Base-by-base conservation (phyloP, 2,888 invertebrate genomes). In the Homarus gammarus region DNA sequence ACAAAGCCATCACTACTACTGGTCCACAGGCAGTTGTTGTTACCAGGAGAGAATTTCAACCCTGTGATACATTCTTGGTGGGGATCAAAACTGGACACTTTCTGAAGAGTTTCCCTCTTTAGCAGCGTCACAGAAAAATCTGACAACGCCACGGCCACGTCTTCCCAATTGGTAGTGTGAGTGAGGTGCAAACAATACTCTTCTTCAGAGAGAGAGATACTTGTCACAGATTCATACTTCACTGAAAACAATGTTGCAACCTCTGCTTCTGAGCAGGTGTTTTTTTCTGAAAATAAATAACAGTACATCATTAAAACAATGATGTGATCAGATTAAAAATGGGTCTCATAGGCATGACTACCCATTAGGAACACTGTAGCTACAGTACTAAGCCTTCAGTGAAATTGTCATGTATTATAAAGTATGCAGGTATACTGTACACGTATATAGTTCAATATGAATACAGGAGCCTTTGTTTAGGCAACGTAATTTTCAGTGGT, bases 1-100 rank as follows among this genome's bases (percentile, higher is more conserved):
- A 96, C 94, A 36, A 93, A 92, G 0, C 96, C 96, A 93, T 96
- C 95, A 72, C 94, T 95, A 0, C 95, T 94, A 0, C 95, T 95
- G 5, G 92, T 86, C 93, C 95, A 96, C 36, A 96, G 92, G 73
- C 96, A 93, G 93, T 95, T 94, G 82, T 95, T 95, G 83, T 96
- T 95, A 31, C 94, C 94, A 0, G 95, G 94, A 93, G 95, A 95
- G 93, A 96, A 96, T 92, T 84, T 91, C 27, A 92, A 40, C 27
- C 92, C 92, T 18, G 92, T 90, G 31, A 92, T 84, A 49, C 84
- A 84, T 22, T 87, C 61, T 18, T 86, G 73, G 81, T 93, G 92
- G 10, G 91, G 85, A 2, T 64, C 31, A 68, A 91, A 56, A 31
- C 73, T 88, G 15, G 40, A 27, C 8, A 84, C 38, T 33, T 79